Conservation (phyloP, 1,140 invertebrate species). For the Gryllus bimaculatus region DNA sequence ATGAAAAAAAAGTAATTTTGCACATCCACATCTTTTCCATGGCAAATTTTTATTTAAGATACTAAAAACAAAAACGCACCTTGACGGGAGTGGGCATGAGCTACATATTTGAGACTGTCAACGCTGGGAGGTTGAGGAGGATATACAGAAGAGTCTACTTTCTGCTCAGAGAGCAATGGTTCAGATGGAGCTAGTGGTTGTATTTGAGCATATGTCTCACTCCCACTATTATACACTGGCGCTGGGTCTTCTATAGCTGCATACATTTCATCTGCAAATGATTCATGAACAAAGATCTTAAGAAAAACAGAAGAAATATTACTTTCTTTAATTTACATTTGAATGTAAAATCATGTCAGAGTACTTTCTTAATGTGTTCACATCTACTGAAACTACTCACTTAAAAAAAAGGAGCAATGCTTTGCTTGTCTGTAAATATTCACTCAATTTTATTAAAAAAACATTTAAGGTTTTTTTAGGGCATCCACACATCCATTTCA, state of each 20-base stretch:
- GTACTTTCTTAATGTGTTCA: neutral
- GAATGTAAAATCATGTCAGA: neutral
- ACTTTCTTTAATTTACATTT: no score
- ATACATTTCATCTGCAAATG: slow-evolving; percentile 70
- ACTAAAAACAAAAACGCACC: slow-evolving; percentile 32
- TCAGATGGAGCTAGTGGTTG: slow-evolving; percentile 49
- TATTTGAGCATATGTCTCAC: slow-evolving; percentile 81
- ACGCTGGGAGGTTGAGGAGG: slow-evolving; percentile 47
- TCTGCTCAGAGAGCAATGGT: slow-evolving; percentile 17
- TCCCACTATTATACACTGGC: slow-evolving; percentile 63
- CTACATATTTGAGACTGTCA: slow-evolving; percentile 47
- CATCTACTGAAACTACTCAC: neutral
- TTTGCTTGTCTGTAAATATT: neutral
- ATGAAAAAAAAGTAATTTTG: neutral
- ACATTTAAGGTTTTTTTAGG: no score
- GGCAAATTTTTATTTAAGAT: neutral
- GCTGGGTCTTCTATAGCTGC: slow-evolving; percentile 76
- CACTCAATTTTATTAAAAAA: no score
- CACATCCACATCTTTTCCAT: neutral
- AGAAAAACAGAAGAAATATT: no score
- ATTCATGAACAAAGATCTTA: neutral
- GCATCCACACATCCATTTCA: no score
- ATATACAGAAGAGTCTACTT: slow-evolving; percentile 13
- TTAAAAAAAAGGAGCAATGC: neutral
- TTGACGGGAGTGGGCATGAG: slow-evolving; percentile 60